Conservation (phyloP, 2,888 invertebrate species). For the Pogonocherus hispidulus region DNA sequence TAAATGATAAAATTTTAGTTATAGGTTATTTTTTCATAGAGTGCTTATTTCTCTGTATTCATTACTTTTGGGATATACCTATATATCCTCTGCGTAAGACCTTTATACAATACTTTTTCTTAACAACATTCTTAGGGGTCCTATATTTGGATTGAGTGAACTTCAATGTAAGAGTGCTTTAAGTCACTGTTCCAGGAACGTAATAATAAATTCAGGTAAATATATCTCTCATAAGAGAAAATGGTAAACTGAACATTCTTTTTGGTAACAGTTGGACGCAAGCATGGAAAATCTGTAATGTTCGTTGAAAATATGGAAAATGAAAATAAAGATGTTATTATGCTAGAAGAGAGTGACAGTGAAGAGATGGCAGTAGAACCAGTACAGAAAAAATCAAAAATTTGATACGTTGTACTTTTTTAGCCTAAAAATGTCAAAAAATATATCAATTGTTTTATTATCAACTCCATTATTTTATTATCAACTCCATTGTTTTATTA, state of each 20-base stretch:
- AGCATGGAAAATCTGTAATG: conserved; percentile 71
- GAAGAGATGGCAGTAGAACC: conserved; percentile 63
- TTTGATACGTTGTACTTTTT: no score
- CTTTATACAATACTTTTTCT: no score
- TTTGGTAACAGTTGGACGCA: conserved; percentile 67
- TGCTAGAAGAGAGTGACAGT: conserved; percentile 53
- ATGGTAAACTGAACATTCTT: neutral
- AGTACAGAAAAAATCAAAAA: conserved; percentile 57
- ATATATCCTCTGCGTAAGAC: no score
- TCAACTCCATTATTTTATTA: no score
- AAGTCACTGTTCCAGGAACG: conserved; percentile 71
- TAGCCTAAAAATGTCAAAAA: no score
- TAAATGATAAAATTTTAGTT: no score
- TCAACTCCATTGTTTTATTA: no score
- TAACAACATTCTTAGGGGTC: conserved; percentile 64
- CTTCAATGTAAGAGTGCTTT: conserved; percentile 78
- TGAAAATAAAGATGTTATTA: conserved; percentile 41
- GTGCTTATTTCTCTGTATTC: no score
- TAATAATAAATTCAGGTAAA: conserved; percentile 77
- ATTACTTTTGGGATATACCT: no score
- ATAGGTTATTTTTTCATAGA: no score
- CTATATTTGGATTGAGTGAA: conserved; percentile 80
- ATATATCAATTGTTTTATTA: no score
- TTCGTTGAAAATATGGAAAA: conserved; percentile 66
- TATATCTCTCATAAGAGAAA: conserved; percentile 26